A percentile compares a stretch with the other conserved stretches of the same genome.
These are phyloP conservation scores for Oeneis ivallda DNA, from an alignment of 2,888 invertebrate species.

Conservation along the genomic window DNA sequence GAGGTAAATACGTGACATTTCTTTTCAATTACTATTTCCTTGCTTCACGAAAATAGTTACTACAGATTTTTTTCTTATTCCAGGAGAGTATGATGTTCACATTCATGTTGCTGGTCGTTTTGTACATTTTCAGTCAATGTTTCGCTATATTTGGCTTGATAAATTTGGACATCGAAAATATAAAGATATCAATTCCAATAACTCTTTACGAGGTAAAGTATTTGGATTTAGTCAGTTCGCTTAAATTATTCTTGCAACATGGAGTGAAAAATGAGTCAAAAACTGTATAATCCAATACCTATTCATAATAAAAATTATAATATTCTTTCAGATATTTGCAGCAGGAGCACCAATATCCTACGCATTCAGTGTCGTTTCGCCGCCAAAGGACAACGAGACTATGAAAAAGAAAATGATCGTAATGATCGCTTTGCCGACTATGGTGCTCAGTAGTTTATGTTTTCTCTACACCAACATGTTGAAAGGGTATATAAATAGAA, in stretches of 20 bases:
- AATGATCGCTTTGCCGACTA: slow-evolving; percentile 63
- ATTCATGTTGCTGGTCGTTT: slow-evolving; percentile 64
- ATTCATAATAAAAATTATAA: too few relatives aligned
- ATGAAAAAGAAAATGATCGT: slow-evolving; percentile 63
- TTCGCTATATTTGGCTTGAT: slow-evolving; percentile 74
- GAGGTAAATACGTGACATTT: slow-evolving; percentile 72
- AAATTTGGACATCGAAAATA: slow-evolving; percentile 72
- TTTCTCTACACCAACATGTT: slow-evolving; percentile 75
- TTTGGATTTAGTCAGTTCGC: background rate
- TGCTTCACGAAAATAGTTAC: background rate
- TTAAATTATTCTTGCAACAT: background rate
- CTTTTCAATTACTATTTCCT: background rate
- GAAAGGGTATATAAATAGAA: slow-evolving; percentile 56
- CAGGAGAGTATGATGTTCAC: slow-evolving; percentile 79
- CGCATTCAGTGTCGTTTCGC: slow-evolving; percentile 64
- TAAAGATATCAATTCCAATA: slow-evolving; percentile 72
- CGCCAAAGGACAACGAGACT: slow-evolving; percentile 58
- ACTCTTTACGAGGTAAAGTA: slow-evolving; percentile 68
- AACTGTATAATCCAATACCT: too few relatives aligned
- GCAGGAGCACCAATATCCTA: slow-evolving; percentile 75
- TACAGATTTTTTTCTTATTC: slow-evolving; percentile 42
- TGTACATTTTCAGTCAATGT: slow-evolving; percentile 75
- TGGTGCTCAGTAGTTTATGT: slow-evolving; percentile 65
- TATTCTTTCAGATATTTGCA: slow-evolving; percentile 64
- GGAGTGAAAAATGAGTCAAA: background rate